Evolutionary conservation across 2,888 invertebrate genomes (phyloP).

Genomic region (Agrypnus murinus): DNA sequence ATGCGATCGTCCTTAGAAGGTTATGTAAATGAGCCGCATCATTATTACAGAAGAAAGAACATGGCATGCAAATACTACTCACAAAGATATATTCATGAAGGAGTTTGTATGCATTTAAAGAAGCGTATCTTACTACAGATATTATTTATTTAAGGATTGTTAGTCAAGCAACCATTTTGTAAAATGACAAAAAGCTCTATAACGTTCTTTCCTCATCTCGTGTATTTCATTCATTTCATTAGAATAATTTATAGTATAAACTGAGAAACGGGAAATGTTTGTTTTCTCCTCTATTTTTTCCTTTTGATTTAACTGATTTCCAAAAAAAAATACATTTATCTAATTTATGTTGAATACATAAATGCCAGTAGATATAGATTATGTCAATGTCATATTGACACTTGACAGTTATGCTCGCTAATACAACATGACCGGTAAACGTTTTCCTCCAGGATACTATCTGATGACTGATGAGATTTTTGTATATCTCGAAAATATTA

Average conservation of each 20-base stretch:
- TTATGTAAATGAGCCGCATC: conserved; percentile 26
- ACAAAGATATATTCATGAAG: conserved; percentile 15
- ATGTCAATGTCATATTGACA: no score
- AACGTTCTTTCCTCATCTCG: no score
- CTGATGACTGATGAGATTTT: no score
- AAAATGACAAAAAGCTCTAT: conserved; percentile 9
- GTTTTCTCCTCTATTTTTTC: no score
- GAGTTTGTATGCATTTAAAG: conserved; percentile 6
- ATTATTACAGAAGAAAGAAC: conserved; percentile 19
- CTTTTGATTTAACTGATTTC: no score
- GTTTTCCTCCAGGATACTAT: no score
- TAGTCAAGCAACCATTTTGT: conserved; percentile 13
- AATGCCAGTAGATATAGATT: no score
- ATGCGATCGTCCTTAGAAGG: conserved; percentile 13
- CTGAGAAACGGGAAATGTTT: neutral
- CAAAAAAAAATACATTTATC: no score
- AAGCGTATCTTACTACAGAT: neutral
- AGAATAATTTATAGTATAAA: conserved; percentile 17
- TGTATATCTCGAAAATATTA: no score
- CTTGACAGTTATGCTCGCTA: no score
- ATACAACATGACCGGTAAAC: no score
- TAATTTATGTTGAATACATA: no score
- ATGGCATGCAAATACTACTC: conserved; percentile 18
- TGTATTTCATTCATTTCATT: conserved; percentile 1
- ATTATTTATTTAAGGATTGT: conserved; percentile 10